Percentiles rank a stretch among this genome's conserved stretches.
phyloP scores from a whole-genome alignment of 2,797 vertebrate species.

The Epinephelus malabaricus region DNA sequence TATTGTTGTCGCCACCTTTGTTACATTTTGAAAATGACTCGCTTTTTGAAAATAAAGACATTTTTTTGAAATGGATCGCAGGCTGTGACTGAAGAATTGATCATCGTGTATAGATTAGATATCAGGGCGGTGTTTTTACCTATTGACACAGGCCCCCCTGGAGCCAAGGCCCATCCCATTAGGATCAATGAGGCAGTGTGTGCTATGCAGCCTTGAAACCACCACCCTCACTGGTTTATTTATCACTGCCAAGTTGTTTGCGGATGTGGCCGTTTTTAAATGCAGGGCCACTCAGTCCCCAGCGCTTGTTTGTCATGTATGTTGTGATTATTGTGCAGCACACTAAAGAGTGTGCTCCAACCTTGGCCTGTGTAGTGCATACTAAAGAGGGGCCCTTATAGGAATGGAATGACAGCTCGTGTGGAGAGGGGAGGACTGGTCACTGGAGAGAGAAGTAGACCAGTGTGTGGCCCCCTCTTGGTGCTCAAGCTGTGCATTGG shows the following conservation, averaged over 20 bases:
- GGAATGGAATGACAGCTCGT: slow-evolving; percentile 57
- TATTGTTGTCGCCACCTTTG: slow-evolving; percentile 72
- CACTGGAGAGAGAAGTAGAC: slow-evolving; percentile 39
- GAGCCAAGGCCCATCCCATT: slow-evolving; percentile 45
- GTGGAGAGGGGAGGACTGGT: slow-evolving; percentile 58
- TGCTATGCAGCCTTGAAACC: slow-evolving; percentile 63
- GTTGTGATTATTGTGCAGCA: slow-evolving; percentile 57
- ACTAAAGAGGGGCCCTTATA: slow-evolving; percentile 56
- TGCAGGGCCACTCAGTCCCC: slow-evolving; percentile 57
- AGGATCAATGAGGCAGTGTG: slow-evolving; percentile 56
- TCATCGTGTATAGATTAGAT: slow-evolving; percentile 42
- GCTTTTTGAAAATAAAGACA: slow-evolving; percentile 61
- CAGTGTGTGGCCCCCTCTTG: slow-evolving; percentile 58
- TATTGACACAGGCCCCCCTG: slow-evolving; percentile 32
- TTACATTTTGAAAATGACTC: slow-evolving; percentile 72
- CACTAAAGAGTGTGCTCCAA: slow-evolving; percentile 43
- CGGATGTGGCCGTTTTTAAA: slow-evolving; percentile 46
- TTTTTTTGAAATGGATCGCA: slow-evolving; percentile 52
- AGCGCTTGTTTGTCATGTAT: slow-evolving; percentile 50
- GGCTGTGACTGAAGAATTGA: slow-evolving; percentile 65
- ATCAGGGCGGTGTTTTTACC: slow-evolving; percentile 40
- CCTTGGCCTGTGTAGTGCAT: slow-evolving; percentile 48
- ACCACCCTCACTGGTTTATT: slow-evolving; percentile 63
- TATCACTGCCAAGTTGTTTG: slow-evolving; percentile 76
- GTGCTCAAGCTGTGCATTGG: slow-evolving; percentile 71